Percentiles rank a stretch among this genome's conserved stretches.
phyloP scores from a whole-genome alignment of 2,797 vertebrate species.

The Danionella dracula region DNA sequence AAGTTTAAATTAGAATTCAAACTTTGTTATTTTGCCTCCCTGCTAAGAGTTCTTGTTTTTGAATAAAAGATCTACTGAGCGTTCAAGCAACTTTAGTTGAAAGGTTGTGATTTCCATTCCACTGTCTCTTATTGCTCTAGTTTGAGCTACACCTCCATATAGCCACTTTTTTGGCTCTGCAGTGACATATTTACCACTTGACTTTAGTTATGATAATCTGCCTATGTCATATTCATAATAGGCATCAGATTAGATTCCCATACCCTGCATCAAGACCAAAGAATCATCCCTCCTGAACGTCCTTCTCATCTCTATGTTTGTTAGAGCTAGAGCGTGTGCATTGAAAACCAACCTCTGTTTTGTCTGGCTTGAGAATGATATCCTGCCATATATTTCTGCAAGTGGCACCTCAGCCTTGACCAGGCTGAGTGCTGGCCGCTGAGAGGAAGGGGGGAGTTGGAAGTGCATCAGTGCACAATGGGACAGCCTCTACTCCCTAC shows the following conservation, averaged over 20 bases:
- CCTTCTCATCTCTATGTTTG: neutral
- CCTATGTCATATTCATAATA: too few relatives aligned
- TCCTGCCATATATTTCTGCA: constrained; percentile 74
- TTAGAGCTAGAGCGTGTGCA: neutral
- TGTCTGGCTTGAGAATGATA: constrained; percentile 75
- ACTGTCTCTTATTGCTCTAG: too few relatives aligned
- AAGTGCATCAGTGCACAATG: constrained; percentile 70
- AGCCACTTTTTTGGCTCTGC: too few relatives aligned
- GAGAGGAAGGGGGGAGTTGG: constrained; percentile 67
- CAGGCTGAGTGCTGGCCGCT: constrained; percentile 66
- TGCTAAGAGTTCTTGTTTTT: too few relatives aligned
- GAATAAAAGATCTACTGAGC: too few relatives aligned
- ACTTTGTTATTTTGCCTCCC: too few relatives aligned
- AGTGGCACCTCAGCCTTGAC: constrained; percentile 78
- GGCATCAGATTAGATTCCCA: neutral
- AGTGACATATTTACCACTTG: too few relatives aligned
- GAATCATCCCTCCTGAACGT: neutral
- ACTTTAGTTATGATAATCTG: too few relatives aligned
- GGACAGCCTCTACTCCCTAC: constrained; percentile 48
- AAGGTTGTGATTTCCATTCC: too few relatives aligned
- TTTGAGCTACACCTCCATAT: too few relatives aligned
- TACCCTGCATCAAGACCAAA: neutral
- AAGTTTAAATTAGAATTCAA: too few relatives aligned
- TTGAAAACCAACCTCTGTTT: constrained; percentile 57
- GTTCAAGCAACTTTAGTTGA: too few relatives aligned